These are phyloP conservation scores for Typhlomys cinereus DNA, from an alignment of 2,113 vertebrate species.

Conservation along the genomic window DNA sequence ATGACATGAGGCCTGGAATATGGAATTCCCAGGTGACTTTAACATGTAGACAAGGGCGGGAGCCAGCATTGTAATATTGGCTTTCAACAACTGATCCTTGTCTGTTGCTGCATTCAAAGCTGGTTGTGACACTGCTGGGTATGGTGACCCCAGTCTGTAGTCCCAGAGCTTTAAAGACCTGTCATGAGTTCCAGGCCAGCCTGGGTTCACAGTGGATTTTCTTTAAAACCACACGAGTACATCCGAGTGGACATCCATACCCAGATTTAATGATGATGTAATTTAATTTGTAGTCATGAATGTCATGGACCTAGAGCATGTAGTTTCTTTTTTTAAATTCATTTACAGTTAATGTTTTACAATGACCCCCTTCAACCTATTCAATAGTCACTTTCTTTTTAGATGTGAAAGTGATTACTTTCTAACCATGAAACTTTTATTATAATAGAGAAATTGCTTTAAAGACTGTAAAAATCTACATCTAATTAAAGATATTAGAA, in stretches of 20 bases:
- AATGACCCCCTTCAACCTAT: not conserved
- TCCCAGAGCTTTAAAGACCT: not conserved
- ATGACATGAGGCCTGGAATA: not conserved
- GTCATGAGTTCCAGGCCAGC: not conserved
- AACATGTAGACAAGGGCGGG: not conserved
- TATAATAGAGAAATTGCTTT: not conserved
- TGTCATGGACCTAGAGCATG: not conserved
- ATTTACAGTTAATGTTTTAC: not conserved
- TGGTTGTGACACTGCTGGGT: not conserved
- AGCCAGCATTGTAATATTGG: not conserved
- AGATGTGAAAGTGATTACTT: slow-evolving; percentile 16
- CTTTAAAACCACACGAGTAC: not conserved
- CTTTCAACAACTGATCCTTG: not conserved
- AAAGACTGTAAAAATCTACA: not conserved
- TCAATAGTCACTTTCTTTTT: not conserved
- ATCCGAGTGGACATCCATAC: too few relatives aligned
- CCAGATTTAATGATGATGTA: not conserved
- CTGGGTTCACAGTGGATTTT: not conserved
- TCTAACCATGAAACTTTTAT: not conserved
- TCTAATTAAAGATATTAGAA: not conserved
- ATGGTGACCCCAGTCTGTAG: not conserved
- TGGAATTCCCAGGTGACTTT: not conserved
- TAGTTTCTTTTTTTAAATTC: not conserved
- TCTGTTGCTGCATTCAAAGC: not conserved
- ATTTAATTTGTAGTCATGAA: not conserved